Evolutionary conservation across 1,140 invertebrate genomes (phyloP), one percentile per base, ranked within the genome.

Genomic region (Micrasema minimum): DNA sequence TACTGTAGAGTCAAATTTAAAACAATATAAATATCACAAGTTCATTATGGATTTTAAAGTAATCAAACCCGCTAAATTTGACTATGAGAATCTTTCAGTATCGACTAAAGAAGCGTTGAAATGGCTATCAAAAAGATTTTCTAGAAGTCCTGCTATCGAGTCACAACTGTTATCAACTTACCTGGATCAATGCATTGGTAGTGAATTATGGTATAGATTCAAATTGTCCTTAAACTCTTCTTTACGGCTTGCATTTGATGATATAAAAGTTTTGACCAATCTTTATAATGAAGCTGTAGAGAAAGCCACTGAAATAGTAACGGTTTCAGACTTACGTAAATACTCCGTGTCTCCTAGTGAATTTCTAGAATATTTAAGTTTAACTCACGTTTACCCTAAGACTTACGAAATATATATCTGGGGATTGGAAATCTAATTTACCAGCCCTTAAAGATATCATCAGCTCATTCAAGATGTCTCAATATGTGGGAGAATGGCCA

Each of bases 271-370:
- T 71, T 82, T 90, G 2, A 86, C 89, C 16, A 78, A 84, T 31
- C 78, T 90, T 35, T 90, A 91, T 72, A 92, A 92, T 77, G 84
- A 87, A 74, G 88, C 87, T 37, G 84, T 92, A 2, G 80, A 82
- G 53, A 87, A 87, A 72, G 76, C 92, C 16, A 86, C 83, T n/a
- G 77, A 86, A 23, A 85, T 91, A 43, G 78, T 88, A n/a, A 82
- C 87, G 18, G 84, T 90, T 80, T 82, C 87, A 61, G 76, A 82
- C 72, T 66, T 82, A 31, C 79, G 80, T 35, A 80, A 83, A 68
- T 83, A 83, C 76, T 77, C 80, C 14, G 76, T 77, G 51, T 84
- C 84, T 75, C 81, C 83, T 26, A 71, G 80, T 55, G 83, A 84
- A 75, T 81, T 85, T 57, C 78, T 79, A 53, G 53, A 77, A 59